Conservation (phyloP, 2,113 vertebrate species). For the Tenebrosternarchus preto region DNA sequence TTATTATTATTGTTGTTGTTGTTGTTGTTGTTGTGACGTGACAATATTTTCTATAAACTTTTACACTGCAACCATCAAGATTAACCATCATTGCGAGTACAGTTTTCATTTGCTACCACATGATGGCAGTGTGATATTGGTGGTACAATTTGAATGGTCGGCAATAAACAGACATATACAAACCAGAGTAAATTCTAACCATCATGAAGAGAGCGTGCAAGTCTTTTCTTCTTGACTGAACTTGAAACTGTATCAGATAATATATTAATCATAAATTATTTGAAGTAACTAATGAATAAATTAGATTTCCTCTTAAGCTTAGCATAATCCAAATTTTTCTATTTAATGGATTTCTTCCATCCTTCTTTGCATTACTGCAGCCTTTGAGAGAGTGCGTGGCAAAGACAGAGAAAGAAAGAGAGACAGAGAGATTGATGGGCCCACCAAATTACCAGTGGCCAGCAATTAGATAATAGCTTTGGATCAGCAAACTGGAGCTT, state of each 20-base stretch:
- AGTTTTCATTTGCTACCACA: background rate
- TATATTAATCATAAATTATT: background rate
- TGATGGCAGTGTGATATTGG: constrained; percentile 21
- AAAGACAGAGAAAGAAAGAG: background rate
- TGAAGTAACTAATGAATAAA: too few species aligned
- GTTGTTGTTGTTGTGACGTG: too few species aligned
- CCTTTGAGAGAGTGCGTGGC: background rate
- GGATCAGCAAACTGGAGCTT: constrained; percentile 60
- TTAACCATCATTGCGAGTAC: background rate
- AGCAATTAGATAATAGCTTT: constrained; percentile 65
- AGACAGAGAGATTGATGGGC: constrained; percentile 53
- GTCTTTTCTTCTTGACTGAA: background rate
- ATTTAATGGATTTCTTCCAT: background rate
- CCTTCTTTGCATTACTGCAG: background rate
- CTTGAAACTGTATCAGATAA: background rate
- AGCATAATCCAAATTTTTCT: background rate
- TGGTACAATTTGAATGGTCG: too few species aligned
- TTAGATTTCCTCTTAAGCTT: background rate
- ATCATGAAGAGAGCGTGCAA: background rate
- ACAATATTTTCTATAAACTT: too few species aligned
- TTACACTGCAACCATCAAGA: too few species aligned
- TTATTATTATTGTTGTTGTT: too few species aligned
- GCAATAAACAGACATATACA: background rate
- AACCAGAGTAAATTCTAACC: background rate
- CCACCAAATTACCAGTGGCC: constrained; percentile 52